Evolutionary conservation across 2,888 invertebrate genomes (phyloP).

Genomic region (Drosophila imparisetae): DNA sequence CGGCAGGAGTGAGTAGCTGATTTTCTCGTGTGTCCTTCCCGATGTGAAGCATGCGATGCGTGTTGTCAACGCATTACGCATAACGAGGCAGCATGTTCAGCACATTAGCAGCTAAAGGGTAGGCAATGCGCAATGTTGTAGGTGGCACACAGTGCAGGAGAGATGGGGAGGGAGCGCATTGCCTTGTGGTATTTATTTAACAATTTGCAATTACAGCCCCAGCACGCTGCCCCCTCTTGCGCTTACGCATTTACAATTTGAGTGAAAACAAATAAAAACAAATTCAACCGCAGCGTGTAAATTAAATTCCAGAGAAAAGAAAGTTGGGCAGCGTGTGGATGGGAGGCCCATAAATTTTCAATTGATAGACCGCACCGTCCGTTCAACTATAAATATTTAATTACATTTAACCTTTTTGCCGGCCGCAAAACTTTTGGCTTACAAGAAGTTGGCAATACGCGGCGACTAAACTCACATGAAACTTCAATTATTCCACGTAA

Average conservation of each 20-base stretch:
- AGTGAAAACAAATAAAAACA: conserved; percentile 68
- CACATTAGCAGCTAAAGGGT: conserved; percentile 60
- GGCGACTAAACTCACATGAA: conserved; percentile 65
- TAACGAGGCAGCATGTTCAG: conserved; percentile 69
- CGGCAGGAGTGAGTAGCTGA: conserved; percentile 3
- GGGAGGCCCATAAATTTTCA: conserved; percentile 64
- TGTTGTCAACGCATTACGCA: conserved; percentile 73
- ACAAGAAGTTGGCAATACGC: conserved; percentile 22
- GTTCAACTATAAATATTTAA: conserved; percentile 73
- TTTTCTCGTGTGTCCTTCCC: conserved; percentile 15
- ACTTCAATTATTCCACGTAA: conserved; percentile 81
- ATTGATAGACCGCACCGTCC: conserved; percentile 55
- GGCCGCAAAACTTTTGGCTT: conserved; percentile 55
- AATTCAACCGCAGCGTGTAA: conserved; percentile 60
- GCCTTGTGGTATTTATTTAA: conserved; percentile 52
- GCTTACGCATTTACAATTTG: conserved; percentile 62
- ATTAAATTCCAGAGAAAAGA: conserved; percentile 48
- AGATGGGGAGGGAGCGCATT: neutral
- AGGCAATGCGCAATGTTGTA: conserved; percentile 7
- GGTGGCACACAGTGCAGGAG: neutral
- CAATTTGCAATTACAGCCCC: conserved; percentile 48
- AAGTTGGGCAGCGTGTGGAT: neutral
- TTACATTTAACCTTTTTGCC: conserved; percentile 67
- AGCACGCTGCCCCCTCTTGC: neutral
- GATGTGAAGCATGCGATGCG: conserved; percentile 54